Conservation (phyloP, 2,797 vertebrate species). For the Sparidentex hasta region DNA sequence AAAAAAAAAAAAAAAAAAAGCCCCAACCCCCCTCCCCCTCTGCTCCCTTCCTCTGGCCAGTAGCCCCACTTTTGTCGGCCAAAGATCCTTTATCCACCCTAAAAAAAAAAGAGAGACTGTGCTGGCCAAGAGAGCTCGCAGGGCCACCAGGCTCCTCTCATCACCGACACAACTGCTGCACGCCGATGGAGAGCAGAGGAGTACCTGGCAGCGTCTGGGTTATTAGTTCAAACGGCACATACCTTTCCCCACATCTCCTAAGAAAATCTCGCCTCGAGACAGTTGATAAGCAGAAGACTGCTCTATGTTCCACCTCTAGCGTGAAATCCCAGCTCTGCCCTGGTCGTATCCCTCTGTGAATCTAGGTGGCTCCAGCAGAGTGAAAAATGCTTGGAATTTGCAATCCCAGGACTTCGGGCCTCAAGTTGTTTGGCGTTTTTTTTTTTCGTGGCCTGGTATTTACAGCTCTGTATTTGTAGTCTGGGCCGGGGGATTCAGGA, state of each 20-base stretch:
- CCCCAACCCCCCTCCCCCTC: slow-evolving; percentile 46
- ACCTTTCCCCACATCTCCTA: slow-evolving; percentile 38
- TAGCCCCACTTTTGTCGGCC: slow-evolving; percentile 74
- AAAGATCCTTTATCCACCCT: slow-evolving; percentile 67
- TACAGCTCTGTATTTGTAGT: slow-evolving; percentile 69
- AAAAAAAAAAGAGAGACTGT: slow-evolving; percentile 36
- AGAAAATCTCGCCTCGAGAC: slow-evolving; percentile 36
- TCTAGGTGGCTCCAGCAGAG: slow-evolving; percentile 79
- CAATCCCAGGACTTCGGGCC: slow-evolving; percentile 82
- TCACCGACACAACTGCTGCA: slow-evolving; percentile 40
- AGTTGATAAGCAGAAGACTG: slow-evolving; percentile 54
- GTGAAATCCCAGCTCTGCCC: slow-evolving; percentile 72
- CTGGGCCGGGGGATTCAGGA: slow-evolving; percentile 49
- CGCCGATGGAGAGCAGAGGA: slow-evolving; percentile 44
- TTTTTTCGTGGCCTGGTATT: slow-evolving; percentile 69
- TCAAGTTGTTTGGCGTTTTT: slow-evolving; percentile 80
- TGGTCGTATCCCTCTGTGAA: slow-evolving; percentile 71
- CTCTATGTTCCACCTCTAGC: slow-evolving; percentile 62
- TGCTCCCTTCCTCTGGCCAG: slow-evolving; percentile 73
- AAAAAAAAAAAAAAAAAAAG: too few species aligned
- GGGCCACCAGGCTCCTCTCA: slow-evolving; percentile 49
- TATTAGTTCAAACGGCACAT: slow-evolving; percentile 48
- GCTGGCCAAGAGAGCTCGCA: slow-evolving; percentile 46
- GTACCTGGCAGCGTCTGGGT: slow-evolving; percentile 43
- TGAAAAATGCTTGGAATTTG: slow-evolving; percentile 87